Percentiles rank a stretch among this genome's conserved stretches.
Conservation (phyloP, 2,797 vertebrate genomes). For the Rallus crepitans region DNA sequence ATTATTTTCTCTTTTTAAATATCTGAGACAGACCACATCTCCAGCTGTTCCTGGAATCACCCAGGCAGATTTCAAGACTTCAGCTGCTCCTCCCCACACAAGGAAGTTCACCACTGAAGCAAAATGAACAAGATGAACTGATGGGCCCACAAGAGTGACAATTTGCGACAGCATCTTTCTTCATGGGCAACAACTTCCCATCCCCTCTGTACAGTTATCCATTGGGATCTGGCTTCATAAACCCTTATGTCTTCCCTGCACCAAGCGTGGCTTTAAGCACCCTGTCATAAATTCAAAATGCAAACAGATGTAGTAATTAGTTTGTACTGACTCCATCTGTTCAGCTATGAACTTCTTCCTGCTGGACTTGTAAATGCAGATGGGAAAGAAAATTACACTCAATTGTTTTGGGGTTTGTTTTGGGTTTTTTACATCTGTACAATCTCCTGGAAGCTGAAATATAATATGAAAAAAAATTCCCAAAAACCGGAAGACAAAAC, state of each 20-base stretch:
- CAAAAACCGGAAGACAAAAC: neutral
- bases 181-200: neutral
- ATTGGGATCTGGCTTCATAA: neutral
- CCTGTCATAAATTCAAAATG: neutral
- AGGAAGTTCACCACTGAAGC: neutral
- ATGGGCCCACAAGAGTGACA: neutral
- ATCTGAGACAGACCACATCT: neutral
- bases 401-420: neutral
- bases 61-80: neutral
- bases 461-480: neutral
- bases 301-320: neutral
- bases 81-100: neutral
- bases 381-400: neutral
- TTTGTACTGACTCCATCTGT: constrained; percentile 27
- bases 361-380: neutral
- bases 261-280: neutral
- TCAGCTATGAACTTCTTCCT: constrained; percentile 1
- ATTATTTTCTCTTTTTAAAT: neutral
- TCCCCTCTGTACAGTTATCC: neutral
- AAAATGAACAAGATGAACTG: neutral
- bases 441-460: neutral
- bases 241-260: neutral
- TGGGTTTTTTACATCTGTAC: neutral
- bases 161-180: neutral
- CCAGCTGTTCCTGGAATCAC: neutral